Evolutionary conservation across 1,140 invertebrate genomes (phyloP).

Genomic region (Drosophila varians): DNA sequence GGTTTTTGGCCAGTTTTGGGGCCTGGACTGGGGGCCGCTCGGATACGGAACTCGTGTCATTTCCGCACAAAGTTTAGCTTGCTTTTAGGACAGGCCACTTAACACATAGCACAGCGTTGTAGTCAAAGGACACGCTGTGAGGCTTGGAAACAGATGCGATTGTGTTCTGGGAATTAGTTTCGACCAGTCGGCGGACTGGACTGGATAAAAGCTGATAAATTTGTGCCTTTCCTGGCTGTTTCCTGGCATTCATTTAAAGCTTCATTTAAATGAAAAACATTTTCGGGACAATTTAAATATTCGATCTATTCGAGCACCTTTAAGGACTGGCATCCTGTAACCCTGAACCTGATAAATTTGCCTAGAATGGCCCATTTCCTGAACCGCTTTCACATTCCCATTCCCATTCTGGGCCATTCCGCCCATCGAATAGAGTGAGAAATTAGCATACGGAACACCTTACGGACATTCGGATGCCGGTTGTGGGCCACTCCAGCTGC

Average conservation of each 20-base stretch:
- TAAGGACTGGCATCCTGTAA: conserved; percentile 1
- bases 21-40: conserved; percentile 14
- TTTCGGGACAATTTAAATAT: not conserved
- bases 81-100: conserved; percentile 73
- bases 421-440: conserved; percentile 10
- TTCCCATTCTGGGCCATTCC: conserved; percentile 26
- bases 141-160: conserved; percentile 39
- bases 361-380: conserved; percentile 20
- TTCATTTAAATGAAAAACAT: not conserved
- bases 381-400: too few relatives aligned
- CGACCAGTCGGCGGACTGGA: not conserved
- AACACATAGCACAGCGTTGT: conserved; percentile 38
- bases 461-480: conserved; percentile 31
- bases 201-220: conserved; percentile 19
- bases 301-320: not conserved
- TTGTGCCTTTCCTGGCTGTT: conserved; percentile 21
- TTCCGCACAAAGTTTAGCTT: conserved; percentile 74
- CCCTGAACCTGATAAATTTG: conserved; percentile 42
- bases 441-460: conserved; percentile 38
- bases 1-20: not conserved
- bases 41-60: conserved; percentile 76
- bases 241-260: conserved; percentile 25
- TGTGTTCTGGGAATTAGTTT: conserved; percentile 46
- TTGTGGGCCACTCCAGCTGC: conserved; percentile 30
- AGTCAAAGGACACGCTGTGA: conserved; percentile 22